These are phyloP conservation scores for Caenorhabditis inopinata DNA, from an alignment of 1,140 invertebrate genomes.

Conservation along the genomic window DNA sequence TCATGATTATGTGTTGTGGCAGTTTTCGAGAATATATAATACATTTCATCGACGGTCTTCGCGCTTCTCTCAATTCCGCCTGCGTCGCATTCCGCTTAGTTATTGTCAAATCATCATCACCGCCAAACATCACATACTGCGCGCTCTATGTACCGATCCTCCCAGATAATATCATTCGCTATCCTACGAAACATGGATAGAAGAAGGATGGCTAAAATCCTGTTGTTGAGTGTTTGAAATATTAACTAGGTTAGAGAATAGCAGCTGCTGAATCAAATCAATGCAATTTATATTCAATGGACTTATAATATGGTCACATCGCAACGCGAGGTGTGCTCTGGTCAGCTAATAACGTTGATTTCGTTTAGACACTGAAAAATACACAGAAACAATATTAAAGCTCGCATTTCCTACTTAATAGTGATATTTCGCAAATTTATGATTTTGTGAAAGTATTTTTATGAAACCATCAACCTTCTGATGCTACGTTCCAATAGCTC, in stretches of 20 bases:
- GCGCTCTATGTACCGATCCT: background rate
- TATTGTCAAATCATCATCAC: constrained; percentile 6
- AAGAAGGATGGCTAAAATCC: background rate
- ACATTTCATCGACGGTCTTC: background rate
- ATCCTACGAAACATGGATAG: background rate
- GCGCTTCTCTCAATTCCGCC: background rate
- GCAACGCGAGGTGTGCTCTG: too few relatives aligned
- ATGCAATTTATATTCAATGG: background rate
- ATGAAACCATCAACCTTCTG: too few relatives aligned
- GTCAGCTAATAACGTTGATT: too few relatives aligned
- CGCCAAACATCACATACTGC: background rate
- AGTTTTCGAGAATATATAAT: background rate
- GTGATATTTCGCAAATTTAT: too few relatives aligned
- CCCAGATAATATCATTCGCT: constrained; percentile 1
- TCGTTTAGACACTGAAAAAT: too few relatives aligned
- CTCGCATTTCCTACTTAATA: too few relatives aligned
- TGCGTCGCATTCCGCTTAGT: background rate
- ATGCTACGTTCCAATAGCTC: too few relatives aligned
- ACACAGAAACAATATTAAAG: too few relatives aligned
- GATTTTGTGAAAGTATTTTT: too few relatives aligned
- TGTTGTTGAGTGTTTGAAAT: background rate
- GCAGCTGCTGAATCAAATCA: background rate
- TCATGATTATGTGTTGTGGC: background rate
- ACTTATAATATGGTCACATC: too few relatives aligned
- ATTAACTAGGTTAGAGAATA: too few relatives aligned